Conservation (phyloP, 92 coral and sea anemone species). For the Parazoanthus darwini region DNA sequence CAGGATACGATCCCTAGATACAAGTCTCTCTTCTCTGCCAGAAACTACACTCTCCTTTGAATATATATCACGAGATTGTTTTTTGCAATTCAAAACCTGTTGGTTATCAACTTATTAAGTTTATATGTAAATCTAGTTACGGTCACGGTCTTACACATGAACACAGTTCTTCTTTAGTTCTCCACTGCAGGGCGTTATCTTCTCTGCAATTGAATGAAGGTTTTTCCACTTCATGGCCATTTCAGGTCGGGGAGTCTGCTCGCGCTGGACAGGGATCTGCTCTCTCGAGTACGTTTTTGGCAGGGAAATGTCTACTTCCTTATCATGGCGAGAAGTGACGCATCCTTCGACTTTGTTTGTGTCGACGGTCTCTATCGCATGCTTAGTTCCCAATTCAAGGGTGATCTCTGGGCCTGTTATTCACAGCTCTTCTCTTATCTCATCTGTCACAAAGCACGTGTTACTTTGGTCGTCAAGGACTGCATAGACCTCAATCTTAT, state of each 20-base stretch:
- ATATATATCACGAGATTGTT: no score
- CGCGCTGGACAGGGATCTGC: conserved; percentile 51
- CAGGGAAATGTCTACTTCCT: conserved; percentile 45
- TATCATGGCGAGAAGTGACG: conserved; percentile 43
- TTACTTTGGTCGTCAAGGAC: conserved; percentile 69
- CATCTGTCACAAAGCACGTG: conserved; percentile 57
- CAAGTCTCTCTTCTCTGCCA: no score
- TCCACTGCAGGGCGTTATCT: conserved; percentile 48
- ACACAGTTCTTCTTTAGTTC: neutral
- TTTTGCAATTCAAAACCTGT: no score
- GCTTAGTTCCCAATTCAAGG: conserved; percentile 56
- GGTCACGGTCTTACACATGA: neutral
- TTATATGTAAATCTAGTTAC: no score
- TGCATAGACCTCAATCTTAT: conserved; percentile 50
- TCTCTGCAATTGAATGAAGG: conserved; percentile 49
- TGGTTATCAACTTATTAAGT: no score
- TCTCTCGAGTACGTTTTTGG: conserved; percentile 61
- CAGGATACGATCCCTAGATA: no score
- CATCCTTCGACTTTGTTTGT: conserved; percentile 55
- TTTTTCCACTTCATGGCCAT: conserved; percentile 54
- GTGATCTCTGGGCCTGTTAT: conserved; percentile 50
- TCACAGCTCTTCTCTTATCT: conserved; percentile 31
- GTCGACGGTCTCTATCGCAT: conserved; percentile 39
- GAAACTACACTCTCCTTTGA: no score
- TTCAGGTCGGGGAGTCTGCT: conserved; percentile 63